phyloP scores from a whole-genome alignment of 1,140 invertebrate genomes.

The Cyrtorhinus lividipennis region DNA sequence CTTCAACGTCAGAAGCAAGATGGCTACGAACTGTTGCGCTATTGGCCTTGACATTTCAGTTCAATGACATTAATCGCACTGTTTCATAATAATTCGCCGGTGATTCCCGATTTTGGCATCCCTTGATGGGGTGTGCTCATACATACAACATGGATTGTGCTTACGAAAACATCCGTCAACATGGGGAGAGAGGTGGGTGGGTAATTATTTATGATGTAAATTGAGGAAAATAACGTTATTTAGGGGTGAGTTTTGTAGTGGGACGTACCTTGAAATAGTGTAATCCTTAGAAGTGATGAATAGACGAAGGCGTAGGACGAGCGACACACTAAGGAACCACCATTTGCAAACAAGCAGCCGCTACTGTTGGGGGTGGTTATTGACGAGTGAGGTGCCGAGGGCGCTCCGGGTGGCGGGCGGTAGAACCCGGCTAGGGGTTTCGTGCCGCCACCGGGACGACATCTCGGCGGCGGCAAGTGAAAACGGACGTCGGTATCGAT shows the following conservation, averaged over 20 bases:
- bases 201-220: no score
- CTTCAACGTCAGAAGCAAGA: not conserved
- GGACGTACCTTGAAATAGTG: no score
- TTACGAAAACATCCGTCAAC: no score
- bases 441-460: not conserved
- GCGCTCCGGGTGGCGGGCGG: constrained; percentile 18
- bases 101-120: no score
- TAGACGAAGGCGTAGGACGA: not conserved
- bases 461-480: not conserved
- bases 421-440: constrained; percentile 3
- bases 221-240: no score
- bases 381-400: constrained; percentile 9
- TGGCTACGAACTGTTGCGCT: not conserved
- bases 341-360: constrained; percentile 14
- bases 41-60: not conserved
- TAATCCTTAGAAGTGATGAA: not conserved
- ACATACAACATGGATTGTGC: no score
- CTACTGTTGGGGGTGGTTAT: constrained; percentile 9
- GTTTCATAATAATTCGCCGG: no score
- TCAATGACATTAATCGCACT: not conserved
- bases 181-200: no score
- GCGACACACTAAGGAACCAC: constrained; percentile 7
- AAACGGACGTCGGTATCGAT: no score
- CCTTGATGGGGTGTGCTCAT: no score
- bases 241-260: no score